These are phyloP conservation scores for Caenorhabditis briggsae DNA, from an alignment of 1,140 invertebrate genomes.

Conservation along the genomic window DNA sequence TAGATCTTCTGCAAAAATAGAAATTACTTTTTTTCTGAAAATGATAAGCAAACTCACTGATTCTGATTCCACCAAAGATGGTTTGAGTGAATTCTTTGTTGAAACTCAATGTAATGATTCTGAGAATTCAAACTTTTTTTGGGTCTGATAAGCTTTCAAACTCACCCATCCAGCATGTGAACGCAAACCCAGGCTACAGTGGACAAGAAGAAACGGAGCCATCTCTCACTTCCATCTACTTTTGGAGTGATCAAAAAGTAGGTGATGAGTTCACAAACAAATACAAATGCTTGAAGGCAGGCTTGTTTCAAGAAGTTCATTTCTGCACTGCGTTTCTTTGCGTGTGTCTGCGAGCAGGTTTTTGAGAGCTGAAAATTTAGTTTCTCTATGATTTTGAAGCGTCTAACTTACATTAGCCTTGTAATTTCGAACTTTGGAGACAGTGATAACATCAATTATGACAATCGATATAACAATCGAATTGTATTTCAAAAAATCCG, in stretches of 20 bases:
- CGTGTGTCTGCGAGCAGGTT: neutral
- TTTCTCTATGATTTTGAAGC: neutral
- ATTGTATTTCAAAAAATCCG: slow-evolving; percentile 29
- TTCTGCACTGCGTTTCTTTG: slow-evolving; percentile 12
- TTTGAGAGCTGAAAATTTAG: neutral
- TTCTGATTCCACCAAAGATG: slow-evolving; percentile 15
- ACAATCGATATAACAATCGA: slow-evolving; percentile 23
- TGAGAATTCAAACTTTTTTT: neutral
- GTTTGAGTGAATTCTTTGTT: slow-evolving; percentile 41
- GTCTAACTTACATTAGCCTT: neutral
- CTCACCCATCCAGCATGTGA: slow-evolving; percentile 27
- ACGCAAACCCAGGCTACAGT: slow-evolving; percentile 28
- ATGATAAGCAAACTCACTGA: neutral
- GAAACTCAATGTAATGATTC: slow-evolving; percentile 11
- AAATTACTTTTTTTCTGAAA: no score
- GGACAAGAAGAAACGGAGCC: slow-evolving; percentile 20
- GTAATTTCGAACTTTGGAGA: neutral
- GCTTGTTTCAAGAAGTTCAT: slow-evolving; percentile 35
- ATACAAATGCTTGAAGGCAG: slow-evolving; percentile 21
- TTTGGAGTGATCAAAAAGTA: slow-evolving; percentile 28
- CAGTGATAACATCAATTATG: slow-evolving; percentile 12
- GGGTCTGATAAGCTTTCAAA: neutral
- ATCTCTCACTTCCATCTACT: slow-evolving; percentile 23
- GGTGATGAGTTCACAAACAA: slow-evolving; percentile 33
- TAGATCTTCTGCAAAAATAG: neutral